phyloP scores from a whole-genome alignment of 2,797 vertebrate genomes.

The Arrhamphus sclerolepis region DNA sequence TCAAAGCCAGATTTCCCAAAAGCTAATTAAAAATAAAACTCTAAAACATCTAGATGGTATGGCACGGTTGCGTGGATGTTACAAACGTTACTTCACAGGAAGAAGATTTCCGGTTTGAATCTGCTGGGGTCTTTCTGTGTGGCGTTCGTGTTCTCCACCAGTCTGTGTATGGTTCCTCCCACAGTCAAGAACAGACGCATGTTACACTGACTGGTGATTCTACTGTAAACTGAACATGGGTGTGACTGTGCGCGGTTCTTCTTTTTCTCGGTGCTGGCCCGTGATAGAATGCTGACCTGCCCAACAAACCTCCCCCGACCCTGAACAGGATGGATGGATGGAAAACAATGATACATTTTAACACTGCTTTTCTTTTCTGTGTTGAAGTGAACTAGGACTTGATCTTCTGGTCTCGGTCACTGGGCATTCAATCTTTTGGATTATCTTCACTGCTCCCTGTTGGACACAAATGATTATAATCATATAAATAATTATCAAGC shows the following conservation, averaged over 20 bases:
- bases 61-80: not conserved
- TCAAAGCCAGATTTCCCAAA: constrained; percentile 62
- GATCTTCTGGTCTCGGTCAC: constrained; percentile 28
- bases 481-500: not conserved
- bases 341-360: constrained; percentile 40
- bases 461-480: constrained; percentile 21
- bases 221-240: too few relatives aligned
- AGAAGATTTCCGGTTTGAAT: not conserved
- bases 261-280: too few relatives aligned
- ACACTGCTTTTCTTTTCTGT: constrained; percentile 60
- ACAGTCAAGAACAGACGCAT: too few relatives aligned
- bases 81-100: too few relatives aligned
- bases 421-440: constrained; percentile 72
- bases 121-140: not conserved
- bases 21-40: constrained; percentile 72
- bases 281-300: not conserved
- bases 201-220: too few relatives aligned
- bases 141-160: too few relatives aligned
- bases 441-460: constrained; percentile 81
- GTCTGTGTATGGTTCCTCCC: too few relatives aligned
- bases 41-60: constrained; percentile 64
- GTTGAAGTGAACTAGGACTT: constrained; percentile 56
- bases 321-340: not conserved
- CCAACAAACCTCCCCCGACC: not conserved
- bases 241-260: too few relatives aligned